phyloP scores from a whole-genome alignment of 2,113 vertebrate genomes.

The Polypterus senegalus region DNA sequence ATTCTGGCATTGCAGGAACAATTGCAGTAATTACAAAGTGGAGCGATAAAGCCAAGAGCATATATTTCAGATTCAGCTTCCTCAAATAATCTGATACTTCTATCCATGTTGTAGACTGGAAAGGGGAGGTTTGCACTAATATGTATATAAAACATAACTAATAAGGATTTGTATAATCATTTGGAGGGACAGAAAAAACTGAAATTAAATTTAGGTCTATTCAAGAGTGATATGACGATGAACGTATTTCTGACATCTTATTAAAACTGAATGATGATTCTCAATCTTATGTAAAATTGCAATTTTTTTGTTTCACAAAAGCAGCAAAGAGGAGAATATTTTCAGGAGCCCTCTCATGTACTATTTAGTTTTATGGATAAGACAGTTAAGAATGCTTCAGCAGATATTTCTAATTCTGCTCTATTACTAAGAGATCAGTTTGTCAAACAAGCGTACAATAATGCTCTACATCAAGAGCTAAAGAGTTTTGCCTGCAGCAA shows the following conservation, averaged over 20 bases:
- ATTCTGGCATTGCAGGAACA: no score
- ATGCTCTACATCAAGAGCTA: not conserved
- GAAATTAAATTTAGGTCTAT: not conserved
- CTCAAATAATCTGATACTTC: no score
- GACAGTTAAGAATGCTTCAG: not conserved
- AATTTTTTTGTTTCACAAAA: not conserved
- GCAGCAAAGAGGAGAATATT: not conserved
- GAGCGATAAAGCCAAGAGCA: no score
- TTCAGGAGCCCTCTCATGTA: not conserved
- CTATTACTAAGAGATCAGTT: not conserved
- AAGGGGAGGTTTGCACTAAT: not conserved
- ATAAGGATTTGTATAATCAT: not conserved
- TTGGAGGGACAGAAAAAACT: not conserved
- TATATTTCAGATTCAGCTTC: no score
- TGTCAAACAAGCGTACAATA: not conserved
- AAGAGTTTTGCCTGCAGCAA: not conserved
- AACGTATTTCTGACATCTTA: not conserved
- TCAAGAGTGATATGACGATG: not conserved
- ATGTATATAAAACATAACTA: not conserved
- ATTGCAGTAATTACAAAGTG: no score
- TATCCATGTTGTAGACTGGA: not conserved
- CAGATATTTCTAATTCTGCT: not conserved
- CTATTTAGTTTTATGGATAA: not conserved
- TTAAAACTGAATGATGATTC: not conserved
- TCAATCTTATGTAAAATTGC: not conserved